Base-by-base conservation (phyloP, 2,797 vertebrate genomes). In the Ceryle rudis region DNA sequence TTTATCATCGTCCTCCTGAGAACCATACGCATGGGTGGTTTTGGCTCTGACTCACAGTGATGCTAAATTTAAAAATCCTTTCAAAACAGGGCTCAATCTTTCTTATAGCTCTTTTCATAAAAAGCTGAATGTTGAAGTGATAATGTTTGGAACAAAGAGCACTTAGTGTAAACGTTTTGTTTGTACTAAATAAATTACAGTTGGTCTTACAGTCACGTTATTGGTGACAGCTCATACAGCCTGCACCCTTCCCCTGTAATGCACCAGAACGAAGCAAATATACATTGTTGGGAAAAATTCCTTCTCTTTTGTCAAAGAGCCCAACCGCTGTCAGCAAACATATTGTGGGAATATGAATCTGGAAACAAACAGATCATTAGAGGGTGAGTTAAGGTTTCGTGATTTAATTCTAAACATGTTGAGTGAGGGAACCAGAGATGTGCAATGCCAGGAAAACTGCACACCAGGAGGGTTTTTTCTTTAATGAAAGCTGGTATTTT, bases 301-400 rank as follows among this genome's bases (percentile, higher is more conserved):
- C 49, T 87, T 89, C 64, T 71, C 81, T 90, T 89, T 86, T 96
- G 96, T 93, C 95, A 94, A 84, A 88, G 71, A 83, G 91, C 96
- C 95, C 96, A 95, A 86, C 51, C 93, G 66, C 94, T 96, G 95
- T 97, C 96, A 97, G 94, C 95, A 93, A 96, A 84, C 93, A 93
- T 89, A 95, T 95, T 95, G 86, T 96, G 95, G 93, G 93, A 95
- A 96, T 94, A 97, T 73, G 90, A 81, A 90, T 90, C 88, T 94
- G 91, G 95, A 95, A 96, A 95, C 96, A 96, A 96, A 94, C 96
- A 96, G 95, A 94, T 96, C 95, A 78, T 95, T 97, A 96, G 88
- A 95, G 95, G 91, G 95, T 94, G 93, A 96, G 86, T 96, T 97
- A 95, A 96, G 90, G 93, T 90, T 97, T 93, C 46, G 64, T 77